phyloP scores from a whole-genome alignment of 2,113 vertebrate genomes.

The Rhizomys pruinosus region DNA sequence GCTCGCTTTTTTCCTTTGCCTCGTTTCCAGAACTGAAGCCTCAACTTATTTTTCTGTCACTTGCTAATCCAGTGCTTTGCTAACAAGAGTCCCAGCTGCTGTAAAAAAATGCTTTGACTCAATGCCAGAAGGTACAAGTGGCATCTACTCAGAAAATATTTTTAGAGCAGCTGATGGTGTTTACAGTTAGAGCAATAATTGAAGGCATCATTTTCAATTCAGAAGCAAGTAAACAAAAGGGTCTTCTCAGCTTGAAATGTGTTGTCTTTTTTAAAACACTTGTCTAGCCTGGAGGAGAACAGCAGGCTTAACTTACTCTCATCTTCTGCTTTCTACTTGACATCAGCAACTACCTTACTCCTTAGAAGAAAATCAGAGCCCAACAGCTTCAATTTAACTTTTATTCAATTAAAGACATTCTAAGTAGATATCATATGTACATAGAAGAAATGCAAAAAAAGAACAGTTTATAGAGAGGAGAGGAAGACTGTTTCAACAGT shows the following conservation, averaged over 20 bases:
- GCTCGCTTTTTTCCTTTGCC: constrained; percentile 33
- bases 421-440: neutral
- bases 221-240: constrained; percentile 77
- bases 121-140: constrained; percentile 75
- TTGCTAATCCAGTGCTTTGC: constrained; percentile 61
- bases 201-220: constrained; percentile 78
- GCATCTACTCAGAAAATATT: constrained; percentile 79
- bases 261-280: constrained; percentile 66
- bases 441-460: neutral
- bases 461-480: neutral
- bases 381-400: constrained; percentile 30
- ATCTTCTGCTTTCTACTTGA: constrained; percentile 21
- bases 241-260: constrained; percentile 76
- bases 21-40: constrained; percentile 49
- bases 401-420: constrained; percentile 33
- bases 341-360: neutral
- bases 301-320: neutral
- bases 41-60: constrained; percentile 45
- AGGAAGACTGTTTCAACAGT: neutral
- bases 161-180: constrained; percentile 78
- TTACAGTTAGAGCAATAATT: constrained; percentile 72
- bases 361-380: constrained; percentile 29
- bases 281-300: constrained; percentile 52
- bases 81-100: constrained; percentile 74
- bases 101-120: constrained; percentile 68